Percentiles rank a stretch among this genome's conserved stretches.
phyloP scores from a whole-genome alignment of 2,888 invertebrate genomes.

The Choreutis nemorana region DNA sequence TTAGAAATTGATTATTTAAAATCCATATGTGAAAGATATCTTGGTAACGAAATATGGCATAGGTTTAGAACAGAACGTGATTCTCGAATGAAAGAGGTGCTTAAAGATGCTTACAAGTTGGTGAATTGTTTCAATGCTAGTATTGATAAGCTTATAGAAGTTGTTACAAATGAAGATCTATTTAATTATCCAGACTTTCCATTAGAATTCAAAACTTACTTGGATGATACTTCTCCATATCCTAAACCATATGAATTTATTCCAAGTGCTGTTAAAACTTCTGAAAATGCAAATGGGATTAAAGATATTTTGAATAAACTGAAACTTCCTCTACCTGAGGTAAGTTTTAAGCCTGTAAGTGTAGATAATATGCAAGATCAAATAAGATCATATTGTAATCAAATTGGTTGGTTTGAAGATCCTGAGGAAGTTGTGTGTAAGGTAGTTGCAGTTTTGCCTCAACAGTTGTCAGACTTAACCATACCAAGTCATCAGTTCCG shows the following conservation, averaged over 20 bases:
- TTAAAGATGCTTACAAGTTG: constrained; percentile 66
- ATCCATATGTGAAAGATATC: constrained; percentile 60
- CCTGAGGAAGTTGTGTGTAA: constrained; percentile 56
- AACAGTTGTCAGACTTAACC: constrained; percentile 37
- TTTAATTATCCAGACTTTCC: constrained; percentile 71
- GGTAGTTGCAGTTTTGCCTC: constrained; percentile 47
- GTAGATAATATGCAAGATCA: constrained; percentile 46
- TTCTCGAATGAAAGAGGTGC: constrained; percentile 39
- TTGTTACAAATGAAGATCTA: constrained; percentile 67
- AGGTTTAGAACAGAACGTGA: constrained; percentile 46
- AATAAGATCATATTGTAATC: constrained; percentile 55
- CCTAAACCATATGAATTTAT: constrained; percentile 75
- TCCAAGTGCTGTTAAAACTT: constrained; percentile 65
- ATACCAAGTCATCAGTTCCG: constrained; percentile 39
- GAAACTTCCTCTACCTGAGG: constrained; percentile 56
- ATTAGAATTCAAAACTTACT: constrained; percentile 66
- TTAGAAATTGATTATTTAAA: constrained; percentile 67
- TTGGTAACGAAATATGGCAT: constrained; percentile 71
- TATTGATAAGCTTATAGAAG: constrained; percentile 66
- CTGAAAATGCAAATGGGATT: constrained; percentile 54
- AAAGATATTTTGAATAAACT: constrained; percentile 60
- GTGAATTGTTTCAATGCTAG: constrained; percentile 73
- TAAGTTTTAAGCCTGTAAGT: constrained; percentile 47
- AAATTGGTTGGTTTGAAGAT: constrained; percentile 55
- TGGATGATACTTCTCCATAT: constrained; percentile 51